Base-by-base conservation (phyloP, 2,888 invertebrate species). In the Boloria euphrosyne region DNA sequence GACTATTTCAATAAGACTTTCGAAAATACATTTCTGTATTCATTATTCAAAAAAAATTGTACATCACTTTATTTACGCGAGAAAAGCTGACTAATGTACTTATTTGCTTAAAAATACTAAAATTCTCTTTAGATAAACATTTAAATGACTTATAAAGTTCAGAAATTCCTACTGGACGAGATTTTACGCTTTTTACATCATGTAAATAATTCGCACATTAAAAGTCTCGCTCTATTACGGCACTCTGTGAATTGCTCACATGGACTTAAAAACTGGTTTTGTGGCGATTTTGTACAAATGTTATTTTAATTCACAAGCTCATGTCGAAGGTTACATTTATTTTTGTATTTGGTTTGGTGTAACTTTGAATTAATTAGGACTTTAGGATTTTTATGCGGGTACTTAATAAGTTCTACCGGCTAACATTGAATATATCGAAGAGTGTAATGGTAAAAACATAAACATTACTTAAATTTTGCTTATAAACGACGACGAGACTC, bases 251-350 rank as follows among this genome's bases (percentile, higher is more conserved):
- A 64, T 58, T 59, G 58, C 64, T 59, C 58, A 59, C 47, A 16
- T 57, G 57, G 52, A 47, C 51, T 50, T 46, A 67, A 67, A 67
- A 67, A 67, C 67, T 50, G 64, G 67, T 67, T 69, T 66, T 22
- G 54, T 52, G 13, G 49, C 38, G 49, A 47, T 65, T 69, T 61
- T 58, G 67, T 62, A 62, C 58, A 51, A 67, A 67, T 67, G 62
- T 67, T 67, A 59, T 61, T 62, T 67, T 67, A 65, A 67, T 67
- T 67, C 66, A 51, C 69, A 69, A 67, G 65, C 65, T 67, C 55
- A 69, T 68, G 70, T 64, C 66, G 73, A 71, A 73, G 69, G 72
- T 68, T 67, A 67, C 46, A 46, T 61, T 62, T 71, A 54, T 69
- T 68, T 69, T 61, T 69, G 50, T 51, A 54, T 18, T 13, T 6